These are phyloP conservation scores for Ctenodactylus gundi DNA, from an alignment of 2,113 vertebrate genomes.

Conservation along the genomic window DNA sequence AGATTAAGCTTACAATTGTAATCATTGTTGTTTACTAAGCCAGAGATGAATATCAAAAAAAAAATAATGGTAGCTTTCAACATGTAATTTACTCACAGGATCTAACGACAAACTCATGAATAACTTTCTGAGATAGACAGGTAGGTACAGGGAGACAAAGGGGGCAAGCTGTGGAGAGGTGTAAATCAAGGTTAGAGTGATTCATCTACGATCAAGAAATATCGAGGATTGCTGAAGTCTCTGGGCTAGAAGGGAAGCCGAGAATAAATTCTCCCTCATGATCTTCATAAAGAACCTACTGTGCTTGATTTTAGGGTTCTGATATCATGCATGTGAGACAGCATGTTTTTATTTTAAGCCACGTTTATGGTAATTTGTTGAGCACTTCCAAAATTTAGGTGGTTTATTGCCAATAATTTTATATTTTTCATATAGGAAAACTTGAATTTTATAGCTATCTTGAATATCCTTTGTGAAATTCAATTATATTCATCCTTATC, in stretches of 20 bases:
- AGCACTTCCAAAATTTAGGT: background rate
- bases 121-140: background rate
- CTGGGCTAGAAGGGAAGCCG: background rate
- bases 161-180: background rate
- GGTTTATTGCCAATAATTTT: background rate
- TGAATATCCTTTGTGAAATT: background rate
- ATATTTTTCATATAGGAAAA: background rate
- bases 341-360: background rate
- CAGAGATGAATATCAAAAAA: background rate
- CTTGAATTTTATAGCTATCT: background rate
- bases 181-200: background rate
- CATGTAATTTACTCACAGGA: background rate
- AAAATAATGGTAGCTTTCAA: background rate
- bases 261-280: background rate
- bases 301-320: background rate
- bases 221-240: background rate
- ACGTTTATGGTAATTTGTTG: background rate
- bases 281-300: background rate
- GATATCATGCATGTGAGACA: background rate
- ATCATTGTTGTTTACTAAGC: constrained; percentile 39
- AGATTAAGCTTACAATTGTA: constrained; percentile 25
- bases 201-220: background rate
- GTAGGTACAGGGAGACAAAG: accelerated
- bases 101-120: background rate
- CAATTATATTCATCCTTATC: background rate